Evolutionary conservation across 2,797 vertebrate species (phyloP).

Genomic region (Etheostoma perlongum): DNA sequence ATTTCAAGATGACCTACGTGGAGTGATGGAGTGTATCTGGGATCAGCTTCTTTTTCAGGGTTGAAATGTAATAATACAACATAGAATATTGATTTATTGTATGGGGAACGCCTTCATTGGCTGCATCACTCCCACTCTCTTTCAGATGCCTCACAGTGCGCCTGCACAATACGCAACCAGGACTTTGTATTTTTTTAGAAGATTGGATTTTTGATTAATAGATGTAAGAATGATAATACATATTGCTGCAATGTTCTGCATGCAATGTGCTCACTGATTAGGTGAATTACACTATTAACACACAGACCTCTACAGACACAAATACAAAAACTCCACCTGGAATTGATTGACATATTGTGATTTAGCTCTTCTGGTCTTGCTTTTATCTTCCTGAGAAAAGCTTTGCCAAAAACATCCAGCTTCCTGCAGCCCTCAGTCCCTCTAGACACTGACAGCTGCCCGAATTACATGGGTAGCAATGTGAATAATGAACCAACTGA

Average conservation of each 20-base stretch:
- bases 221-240: conserved; percentile 35
- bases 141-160: not conserved
- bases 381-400: conserved; percentile 34
- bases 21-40: conserved; percentile 6
- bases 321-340: conserved; percentile 29
- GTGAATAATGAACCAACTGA: conserved; percentile 69
- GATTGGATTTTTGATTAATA: conserved; percentile 24
- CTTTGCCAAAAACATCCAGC: conserved; percentile 44
- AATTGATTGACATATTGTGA: conserved; percentile 37
- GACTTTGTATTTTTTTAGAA: conserved; percentile 14
- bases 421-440: conserved; percentile 34
- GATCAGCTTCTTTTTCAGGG: conserved; percentile 12
- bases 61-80: conserved; percentile 43
- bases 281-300: conserved; percentile 35
- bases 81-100: conserved; percentile 44
- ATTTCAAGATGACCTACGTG: conserved; percentile 3
- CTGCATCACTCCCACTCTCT: conserved; percentile 21
- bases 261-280: conserved; percentile 7
- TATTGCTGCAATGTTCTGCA: not conserved
- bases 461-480: conserved; percentile 60
- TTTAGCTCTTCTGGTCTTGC: conserved; percentile 39
- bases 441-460: conserved; percentile 62
- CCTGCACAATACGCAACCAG: not conserved
- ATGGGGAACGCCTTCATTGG: conserved; percentile 12
- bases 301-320: conserved; percentile 7